Evolutionary conservation across 2,888 invertebrate species (phyloP).

Genomic region (Altica lythri): DNA sequence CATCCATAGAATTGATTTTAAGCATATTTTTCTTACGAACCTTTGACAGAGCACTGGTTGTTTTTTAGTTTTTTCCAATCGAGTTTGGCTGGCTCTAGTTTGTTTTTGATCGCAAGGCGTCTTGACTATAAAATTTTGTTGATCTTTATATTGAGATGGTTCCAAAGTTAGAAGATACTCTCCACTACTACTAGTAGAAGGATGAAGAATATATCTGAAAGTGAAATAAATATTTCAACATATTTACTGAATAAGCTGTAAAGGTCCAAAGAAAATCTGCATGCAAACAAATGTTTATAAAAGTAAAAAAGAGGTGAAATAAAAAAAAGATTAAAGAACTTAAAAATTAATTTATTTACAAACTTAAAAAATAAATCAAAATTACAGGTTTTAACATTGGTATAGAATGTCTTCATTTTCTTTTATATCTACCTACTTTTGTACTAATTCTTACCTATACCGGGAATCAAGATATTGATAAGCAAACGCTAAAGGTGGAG

Average conservation of each 20-base stretch:
- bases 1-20: background rate
- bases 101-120: slow-evolving; percentile 58
- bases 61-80: slow-evolving; percentile 47
- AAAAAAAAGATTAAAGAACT: no score
- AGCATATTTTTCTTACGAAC: background rate
- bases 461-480: slow-evolving; percentile 71
- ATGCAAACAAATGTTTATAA: no score
- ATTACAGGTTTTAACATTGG: no score
- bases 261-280: no score
- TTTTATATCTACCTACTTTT: no score
- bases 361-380: no score
- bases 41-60: slow-evolving; percentile 47
- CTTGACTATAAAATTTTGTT: slow-evolving; percentile 72
- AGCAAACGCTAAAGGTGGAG: slow-evolving; percentile 54
- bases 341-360: no score
- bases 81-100: slow-evolving; percentile 46
- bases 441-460: slow-evolving; percentile 70
- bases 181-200: slow-evolving; percentile 68
- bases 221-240: no score
- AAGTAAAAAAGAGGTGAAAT: no score
- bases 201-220: slow-evolving; percentile 62
- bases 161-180: slow-evolving; percentile 75
- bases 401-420: no score
- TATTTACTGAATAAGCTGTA: no score
- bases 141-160: slow-evolving; percentile 69